Evolutionary conservation across 2,888 invertebrate species (phyloP), one percentile per base, ranked within the genome.

Genomic region (Trissolcus brochymenae): DNA sequence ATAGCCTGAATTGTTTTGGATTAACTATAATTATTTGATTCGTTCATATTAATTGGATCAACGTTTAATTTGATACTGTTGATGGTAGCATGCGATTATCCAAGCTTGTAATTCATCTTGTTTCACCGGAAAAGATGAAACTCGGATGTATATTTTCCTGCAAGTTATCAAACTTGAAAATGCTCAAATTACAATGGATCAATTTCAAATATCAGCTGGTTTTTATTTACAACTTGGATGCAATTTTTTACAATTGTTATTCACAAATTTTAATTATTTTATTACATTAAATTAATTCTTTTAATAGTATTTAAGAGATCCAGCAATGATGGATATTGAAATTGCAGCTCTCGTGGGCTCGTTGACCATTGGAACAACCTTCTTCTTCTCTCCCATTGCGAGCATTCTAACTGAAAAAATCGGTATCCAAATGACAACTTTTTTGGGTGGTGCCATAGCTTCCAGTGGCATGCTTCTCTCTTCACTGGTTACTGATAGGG

Each of bases 361-460:
- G 0, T 90, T 97, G 81, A 92, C 95, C 19, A 95, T 97, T 88
- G 96, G 97, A 46, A 94, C 95, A 55, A 96, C 96, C 62, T 98
- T 98, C 90, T 92, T 97, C 79, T 90, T 97, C 81, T 97, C 97
- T 3, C 95, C 96, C 13, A 90, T 98, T 41, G 94, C 97, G 21
- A 97, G 97, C 54, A 93, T 96, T 57, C 90, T 98, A 62, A 96
- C 96, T 1, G 96, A 95, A 86, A 92, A 93, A 81, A 92, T 97
- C 81, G 98, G 98, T n/a, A 92, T 98, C 67, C 92, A 96, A 41
- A 87, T 92, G 79, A 96, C 96, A 1, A 96, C 97, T 0, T 93
- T 97, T 79, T 89, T 95, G 46, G 98, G 98, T 1, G 97, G 96
- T 3, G 90, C 93, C 41, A 90, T 97, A 43, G 95, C 96, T 0